Evolutionary conservation across 2,113 vertebrate species (phyloP).

Genomic region (Synodontis membranacea): DNA sequence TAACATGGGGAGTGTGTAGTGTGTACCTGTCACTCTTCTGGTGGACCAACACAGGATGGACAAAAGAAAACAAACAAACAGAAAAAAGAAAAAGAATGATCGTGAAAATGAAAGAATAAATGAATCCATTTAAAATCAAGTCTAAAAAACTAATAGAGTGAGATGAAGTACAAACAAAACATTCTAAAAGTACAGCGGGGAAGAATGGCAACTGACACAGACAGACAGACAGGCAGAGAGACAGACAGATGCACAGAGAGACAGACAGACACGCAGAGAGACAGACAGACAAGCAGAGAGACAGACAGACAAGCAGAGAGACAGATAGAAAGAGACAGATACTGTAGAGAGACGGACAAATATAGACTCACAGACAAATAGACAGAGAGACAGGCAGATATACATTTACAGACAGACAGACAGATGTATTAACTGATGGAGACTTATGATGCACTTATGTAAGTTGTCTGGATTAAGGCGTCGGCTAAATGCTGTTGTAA

Average conservation of each 20-base stretch:
- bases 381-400: background rate
- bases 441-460: too few relatives aligned
- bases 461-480: too few relatives aligned
- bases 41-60: constrained; percentile 23
- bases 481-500: too few relatives aligned
- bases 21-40: constrained; percentile 27
- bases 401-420: background rate
- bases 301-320: background rate
- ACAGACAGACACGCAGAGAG: too few relatives aligned
- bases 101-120: constrained; percentile 3
- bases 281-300: background rate
- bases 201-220: background rate
- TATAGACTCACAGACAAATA: background rate
- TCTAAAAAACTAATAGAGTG: background rate
- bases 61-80: constrained; percentile 19
- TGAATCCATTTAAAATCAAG: background rate
- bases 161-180: background rate
- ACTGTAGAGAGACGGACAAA: too few relatives aligned
- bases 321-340: too few relatives aligned
- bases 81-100: background rate
- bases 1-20: background rate
- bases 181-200: background rate
- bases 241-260: background rate
- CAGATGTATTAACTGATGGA: too few relatives aligned
- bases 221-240: background rate